Conservation (phyloP, 2,888 invertebrate species). For the Sminthurides aquaticus region DNA sequence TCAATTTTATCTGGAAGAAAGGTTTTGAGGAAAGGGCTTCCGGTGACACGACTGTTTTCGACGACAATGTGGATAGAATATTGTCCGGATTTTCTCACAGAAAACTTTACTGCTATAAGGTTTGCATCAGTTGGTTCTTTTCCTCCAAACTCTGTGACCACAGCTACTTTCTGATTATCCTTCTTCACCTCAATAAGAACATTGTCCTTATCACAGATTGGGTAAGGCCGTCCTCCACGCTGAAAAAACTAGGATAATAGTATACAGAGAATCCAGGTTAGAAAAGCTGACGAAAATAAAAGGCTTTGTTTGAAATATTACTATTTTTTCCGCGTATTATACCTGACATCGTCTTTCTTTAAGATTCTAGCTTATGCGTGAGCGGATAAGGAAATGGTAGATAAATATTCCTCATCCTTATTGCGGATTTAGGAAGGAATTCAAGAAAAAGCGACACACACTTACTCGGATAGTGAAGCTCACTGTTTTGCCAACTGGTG, state of each 20-base stretch:
- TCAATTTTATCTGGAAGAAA: conserved; percentile 62
- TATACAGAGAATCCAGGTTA: no score
- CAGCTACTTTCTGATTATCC: conserved; percentile 71
- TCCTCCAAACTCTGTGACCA: conserved; percentile 78
- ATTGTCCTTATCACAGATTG: conserved; percentile 86
- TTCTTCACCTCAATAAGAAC: conserved; percentile 79
- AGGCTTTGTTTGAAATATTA: no score
- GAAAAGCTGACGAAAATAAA: no score
- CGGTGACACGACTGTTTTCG: conserved; percentile 69
- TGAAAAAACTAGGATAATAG: conserved; percentile 66
- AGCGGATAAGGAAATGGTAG: no score
- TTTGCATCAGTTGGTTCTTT: conserved; percentile 77
- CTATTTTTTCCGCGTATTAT: no score
- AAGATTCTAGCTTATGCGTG: no score
- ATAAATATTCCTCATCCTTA: no score
- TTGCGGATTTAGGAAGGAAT: no score
- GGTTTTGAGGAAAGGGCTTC: conserved; percentile 63
- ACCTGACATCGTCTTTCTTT: no score
- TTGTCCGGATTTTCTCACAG: conserved; percentile 80
- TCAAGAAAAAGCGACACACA: no score
- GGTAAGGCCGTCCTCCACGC: conserved; percentile 88
- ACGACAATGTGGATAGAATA: conserved; percentile 80
- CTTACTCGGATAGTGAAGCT: conserved; percentile 70
- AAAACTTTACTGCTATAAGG: conserved; percentile 81
- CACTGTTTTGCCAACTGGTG: conserved; percentile 81